phyloP scores from a whole-genome alignment of 2,113 vertebrate species.

The Tursiops truncatus region DNA sequence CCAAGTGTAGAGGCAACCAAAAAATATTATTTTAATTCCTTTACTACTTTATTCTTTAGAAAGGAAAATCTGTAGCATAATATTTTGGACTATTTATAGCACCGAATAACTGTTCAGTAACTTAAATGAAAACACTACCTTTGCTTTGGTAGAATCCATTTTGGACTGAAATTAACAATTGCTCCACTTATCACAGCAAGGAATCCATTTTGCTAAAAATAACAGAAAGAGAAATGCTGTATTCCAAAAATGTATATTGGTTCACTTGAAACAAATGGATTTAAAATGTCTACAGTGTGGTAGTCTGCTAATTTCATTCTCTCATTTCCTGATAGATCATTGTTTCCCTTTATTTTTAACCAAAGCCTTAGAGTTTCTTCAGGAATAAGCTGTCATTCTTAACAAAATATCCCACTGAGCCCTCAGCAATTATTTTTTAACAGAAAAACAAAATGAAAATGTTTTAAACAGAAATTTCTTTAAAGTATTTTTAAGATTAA shows the following conservation, averaged over 20 bases:
- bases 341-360: constrained; percentile 66
- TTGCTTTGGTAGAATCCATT: constrained; percentile 79
- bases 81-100: constrained; percentile 70
- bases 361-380: constrained; percentile 68
- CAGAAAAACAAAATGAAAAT: constrained; percentile 55
- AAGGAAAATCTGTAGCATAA: constrained; percentile 32
- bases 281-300: constrained; percentile 72
- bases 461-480: neutral
- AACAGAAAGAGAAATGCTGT: constrained; percentile 74
- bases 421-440: constrained; percentile 46
- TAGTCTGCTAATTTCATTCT: constrained; percentile 76
- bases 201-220: constrained; percentile 83
- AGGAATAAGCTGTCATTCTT: constrained; percentile 67
- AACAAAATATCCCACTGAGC: constrained; percentile 66
- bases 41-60: neutral
- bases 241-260: constrained; percentile 69
- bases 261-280: constrained; percentile 81
- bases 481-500: neutral
- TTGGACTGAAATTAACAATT: constrained; percentile 81
- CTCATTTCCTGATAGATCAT: constrained; percentile 64
- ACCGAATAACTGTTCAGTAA: constrained; percentile 60
- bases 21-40: constrained; percentile 28
- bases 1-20: neutral
- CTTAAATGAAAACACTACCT: constrained; percentile 81
- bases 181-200: constrained; percentile 85